A percentile compares a stretch with the other conserved stretches of the same genome.
Conservation (phyloP, 2,113 vertebrate genomes). For the Bujurquina vittata region DNA sequence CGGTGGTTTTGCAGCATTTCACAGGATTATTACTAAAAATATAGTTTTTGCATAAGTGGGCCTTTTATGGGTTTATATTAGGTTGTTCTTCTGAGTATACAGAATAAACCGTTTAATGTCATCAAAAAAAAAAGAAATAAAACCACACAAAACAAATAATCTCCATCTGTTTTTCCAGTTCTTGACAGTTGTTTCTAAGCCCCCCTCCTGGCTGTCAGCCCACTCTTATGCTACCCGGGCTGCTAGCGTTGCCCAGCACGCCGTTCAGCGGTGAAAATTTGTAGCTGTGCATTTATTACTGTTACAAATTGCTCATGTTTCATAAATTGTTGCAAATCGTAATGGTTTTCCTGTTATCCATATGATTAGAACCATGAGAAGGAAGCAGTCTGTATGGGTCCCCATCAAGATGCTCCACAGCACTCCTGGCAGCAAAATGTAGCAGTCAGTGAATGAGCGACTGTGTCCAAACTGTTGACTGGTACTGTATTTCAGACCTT, state of each 20-base stretch:
- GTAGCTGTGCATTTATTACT: not conserved
- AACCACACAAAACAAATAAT: too few species aligned
- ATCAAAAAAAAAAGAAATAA: too few species aligned
- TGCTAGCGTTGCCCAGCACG: not conserved
- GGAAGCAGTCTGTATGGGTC: not conserved
- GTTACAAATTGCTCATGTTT: not conserved
- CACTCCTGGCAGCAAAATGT: not conserved
- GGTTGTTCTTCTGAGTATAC: too few species aligned
- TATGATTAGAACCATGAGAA: not conserved
- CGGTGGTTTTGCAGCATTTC: too few species aligned
- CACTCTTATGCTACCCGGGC: not conserved
- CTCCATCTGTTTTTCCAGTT: too few species aligned
- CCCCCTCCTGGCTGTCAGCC: not conserved
- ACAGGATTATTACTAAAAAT: too few species aligned
- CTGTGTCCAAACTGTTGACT: not conserved
- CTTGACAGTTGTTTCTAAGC: not conserved
- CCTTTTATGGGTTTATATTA: too few species aligned
- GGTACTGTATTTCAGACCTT: not conserved
- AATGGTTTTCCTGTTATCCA: not conserved
- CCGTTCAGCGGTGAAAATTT: not conserved
- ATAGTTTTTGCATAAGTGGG: too few species aligned
- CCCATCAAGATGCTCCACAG: not conserved
- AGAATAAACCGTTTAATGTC: too few species aligned
- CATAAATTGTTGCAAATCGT: not conserved
- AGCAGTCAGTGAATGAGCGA: not conserved